Percentiles rank a stretch among this genome's conserved stretches.
Conservation (phyloP, 1,140 invertebrate species). For the Batillaria attramentaria region DNA sequence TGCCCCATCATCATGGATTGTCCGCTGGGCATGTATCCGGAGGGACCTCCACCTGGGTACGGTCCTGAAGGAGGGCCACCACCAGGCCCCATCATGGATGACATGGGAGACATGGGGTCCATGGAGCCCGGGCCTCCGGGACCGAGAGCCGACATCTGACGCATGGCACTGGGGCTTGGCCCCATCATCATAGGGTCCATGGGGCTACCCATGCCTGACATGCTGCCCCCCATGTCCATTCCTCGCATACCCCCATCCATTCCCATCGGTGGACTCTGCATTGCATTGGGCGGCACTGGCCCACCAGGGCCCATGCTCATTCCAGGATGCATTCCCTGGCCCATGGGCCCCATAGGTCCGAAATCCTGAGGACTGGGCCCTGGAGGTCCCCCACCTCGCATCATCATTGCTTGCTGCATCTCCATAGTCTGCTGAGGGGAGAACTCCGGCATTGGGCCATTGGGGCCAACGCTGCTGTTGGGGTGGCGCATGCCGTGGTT, state of each 20-base stretch:
- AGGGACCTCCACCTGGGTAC: background rate
- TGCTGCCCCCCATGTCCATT: slow-evolving; percentile 38
- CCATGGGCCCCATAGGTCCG: slow-evolving; percentile 31
- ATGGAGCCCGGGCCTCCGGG: slow-evolving; percentile 32
- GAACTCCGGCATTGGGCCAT: slow-evolving; percentile 58
- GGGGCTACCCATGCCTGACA: slow-evolving; percentile 36
- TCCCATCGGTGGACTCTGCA: slow-evolving; percentile 37
- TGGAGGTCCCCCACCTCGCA: slow-evolving; percentile 60
- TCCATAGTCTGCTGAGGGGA: slow-evolving; percentile 55
- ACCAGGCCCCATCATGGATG: slow-evolving; percentile 25
- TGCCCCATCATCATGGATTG: slow-evolving; percentile 42
- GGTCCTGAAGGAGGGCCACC: slow-evolving; percentile 24
- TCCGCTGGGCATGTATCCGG: slow-evolving; percentile 38
- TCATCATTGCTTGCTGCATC: slow-evolving; percentile 55
- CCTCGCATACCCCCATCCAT: slow-evolving; percentile 35
- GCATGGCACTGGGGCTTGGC: slow-evolving; percentile 44
- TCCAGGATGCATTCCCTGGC: slow-evolving; percentile 40
- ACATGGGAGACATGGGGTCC: slow-evolving; percentile 34
- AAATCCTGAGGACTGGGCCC: slow-evolving; percentile 40
- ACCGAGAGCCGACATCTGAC: slow-evolving; percentile 35
- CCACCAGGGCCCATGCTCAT: slow-evolving; percentile 45
- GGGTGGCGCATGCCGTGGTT: slow-evolving; percentile 47
- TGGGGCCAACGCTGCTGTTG: slow-evolving; percentile 60
- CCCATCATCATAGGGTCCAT: slow-evolving; percentile 46
- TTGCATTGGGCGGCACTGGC: slow-evolving; percentile 37